These are phyloP conservation scores for Dissostichus mawsoni DNA, from an alignment of 2,113 vertebrate genomes.

Conservation along the genomic window DNA sequence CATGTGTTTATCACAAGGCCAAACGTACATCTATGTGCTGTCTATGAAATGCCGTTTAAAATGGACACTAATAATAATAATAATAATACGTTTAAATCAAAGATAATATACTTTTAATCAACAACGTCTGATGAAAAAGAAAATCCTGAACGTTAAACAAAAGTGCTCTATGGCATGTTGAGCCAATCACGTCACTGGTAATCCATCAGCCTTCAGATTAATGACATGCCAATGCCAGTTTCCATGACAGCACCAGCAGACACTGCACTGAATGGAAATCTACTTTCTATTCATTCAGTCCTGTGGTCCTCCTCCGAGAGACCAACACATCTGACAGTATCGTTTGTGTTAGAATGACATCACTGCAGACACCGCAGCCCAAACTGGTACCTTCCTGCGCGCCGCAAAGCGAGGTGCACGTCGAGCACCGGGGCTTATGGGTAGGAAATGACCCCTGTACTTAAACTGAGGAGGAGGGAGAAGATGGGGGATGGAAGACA, in stretches of 20 bases:
- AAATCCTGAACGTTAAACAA: no score
- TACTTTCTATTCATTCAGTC: slow-evolving; percentile 55
- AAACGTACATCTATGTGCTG: no score
- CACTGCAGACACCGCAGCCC: slow-evolving; percentile 71
- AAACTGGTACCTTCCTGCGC: slow-evolving; percentile 83
- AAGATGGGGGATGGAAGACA: slow-evolving; percentile 26
- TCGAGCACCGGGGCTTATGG: slow-evolving; percentile 81
- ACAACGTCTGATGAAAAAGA: not conserved
- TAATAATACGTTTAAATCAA: no score
- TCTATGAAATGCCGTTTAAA: no score
- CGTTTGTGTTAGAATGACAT: slow-evolving; percentile 60
- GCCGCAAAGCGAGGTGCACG: slow-evolving; percentile 82
- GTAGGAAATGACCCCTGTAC: slow-evolving; percentile 85
- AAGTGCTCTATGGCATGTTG: slow-evolving; percentile 1
- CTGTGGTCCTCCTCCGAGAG: slow-evolving; percentile 18
- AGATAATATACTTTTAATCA: no score
- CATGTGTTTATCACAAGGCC: no score
- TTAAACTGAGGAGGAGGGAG: slow-evolving; percentile 81
- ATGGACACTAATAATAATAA: no score
- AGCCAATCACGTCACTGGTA: slow-evolving; percentile 20
- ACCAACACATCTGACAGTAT: slow-evolving; percentile 2
- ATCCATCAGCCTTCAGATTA: slow-evolving; percentile 23
- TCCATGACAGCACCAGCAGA: slow-evolving; percentile 53
- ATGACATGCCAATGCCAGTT: slow-evolving; percentile 28
- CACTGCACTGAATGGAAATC: slow-evolving; percentile 28